Evolutionary conservation across 1,140 invertebrate genomes (phyloP).

Genomic region (Leucophenga varia): DNA sequence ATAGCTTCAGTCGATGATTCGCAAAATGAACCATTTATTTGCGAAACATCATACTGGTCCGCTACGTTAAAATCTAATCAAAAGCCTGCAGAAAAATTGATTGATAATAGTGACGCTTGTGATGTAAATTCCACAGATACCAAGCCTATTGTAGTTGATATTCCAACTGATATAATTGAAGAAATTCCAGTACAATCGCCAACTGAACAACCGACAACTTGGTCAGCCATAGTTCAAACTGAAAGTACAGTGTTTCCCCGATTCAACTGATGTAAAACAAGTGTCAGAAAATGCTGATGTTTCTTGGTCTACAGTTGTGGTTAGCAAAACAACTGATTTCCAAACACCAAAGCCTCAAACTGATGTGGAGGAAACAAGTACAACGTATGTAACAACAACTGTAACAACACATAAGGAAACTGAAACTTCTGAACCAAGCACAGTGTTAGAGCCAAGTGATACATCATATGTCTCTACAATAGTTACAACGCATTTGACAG

Average conservation of each 20-base stretch:
- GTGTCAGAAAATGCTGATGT: not conserved
- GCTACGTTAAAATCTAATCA: slow-evolving; percentile 39
- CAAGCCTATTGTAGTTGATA: slow-evolving; percentile 20
- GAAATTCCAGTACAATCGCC: slow-evolving; percentile 42
- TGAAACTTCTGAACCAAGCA: slow-evolving; percentile 1
- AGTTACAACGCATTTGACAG: slow-evolving; percentile 27
- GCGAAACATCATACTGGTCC: slow-evolving; percentile 50
- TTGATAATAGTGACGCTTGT: no score
- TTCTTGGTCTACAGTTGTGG: slow-evolving; percentile 39
- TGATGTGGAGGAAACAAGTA: slow-evolving; percentile 7
- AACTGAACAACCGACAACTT: slow-evolving; percentile 47
- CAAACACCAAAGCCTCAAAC: slow-evolving; percentile 36
- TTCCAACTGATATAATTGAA: slow-evolving; percentile 15
- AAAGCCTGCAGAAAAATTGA: slow-evolving; percentile 13
- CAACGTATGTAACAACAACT: slow-evolving; percentile 32
- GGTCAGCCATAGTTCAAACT: slow-evolving; percentile 51
- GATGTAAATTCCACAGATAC: no score
- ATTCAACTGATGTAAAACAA: slow-evolving; percentile 8
- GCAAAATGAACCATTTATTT: slow-evolving; percentile 29
- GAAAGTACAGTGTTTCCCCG: slow-evolving; percentile 38
- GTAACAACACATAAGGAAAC: slow-evolving; percentile 40
- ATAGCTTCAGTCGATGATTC: no score
- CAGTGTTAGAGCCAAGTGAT: slow-evolving; percentile 12
- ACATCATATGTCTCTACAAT: slow-evolving; percentile 38
- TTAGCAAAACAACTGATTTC: slow-evolving; percentile 44